A percentile compares a stretch with the other conserved stretches of the same genome.
phyloP scores from a whole-genome alignment of 2,888 invertebrate species.

The Ormia ochracea region DNA sequence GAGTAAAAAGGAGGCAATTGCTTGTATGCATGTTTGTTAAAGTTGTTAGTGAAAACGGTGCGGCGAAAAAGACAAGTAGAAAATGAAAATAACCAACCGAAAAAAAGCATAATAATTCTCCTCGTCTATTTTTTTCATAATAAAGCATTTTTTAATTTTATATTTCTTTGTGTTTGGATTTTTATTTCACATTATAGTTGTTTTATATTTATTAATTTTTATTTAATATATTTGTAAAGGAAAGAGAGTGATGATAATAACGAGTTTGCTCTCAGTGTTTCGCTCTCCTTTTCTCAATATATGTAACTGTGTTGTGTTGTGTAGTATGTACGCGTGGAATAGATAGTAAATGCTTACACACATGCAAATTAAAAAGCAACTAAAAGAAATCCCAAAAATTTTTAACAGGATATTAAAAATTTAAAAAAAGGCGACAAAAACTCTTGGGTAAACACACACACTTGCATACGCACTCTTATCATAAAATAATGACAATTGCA shows the following conservation, averaged over 20 bases:
- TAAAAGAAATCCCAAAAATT: slow-evolving; percentile 36
- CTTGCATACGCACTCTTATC: slow-evolving; percentile 6
- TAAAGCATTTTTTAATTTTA: slow-evolving; percentile 62
- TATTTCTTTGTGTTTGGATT: slow-evolving; percentile 58
- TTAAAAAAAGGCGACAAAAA: neutral
- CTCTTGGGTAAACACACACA: neutral
- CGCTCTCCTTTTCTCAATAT: slow-evolving; percentile 47
- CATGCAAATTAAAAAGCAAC: slow-evolving; percentile 34
- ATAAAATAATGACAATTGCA: slow-evolving; percentile 15
- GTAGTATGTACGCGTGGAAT: slow-evolving; percentile 18
- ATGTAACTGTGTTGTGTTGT: neutral
- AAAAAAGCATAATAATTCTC: slow-evolving; percentile 68
- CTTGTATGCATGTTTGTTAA: slow-evolving; percentile 4
- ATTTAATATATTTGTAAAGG: slow-evolving; percentile 43
- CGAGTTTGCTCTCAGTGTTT: slow-evolving; percentile 43
- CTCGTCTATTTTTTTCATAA: slow-evolving; percentile 42
- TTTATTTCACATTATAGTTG: slow-evolving; percentile 56
- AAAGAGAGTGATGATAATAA: slow-evolving; percentile 48
- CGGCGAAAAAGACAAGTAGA: slow-evolving; percentile 61
- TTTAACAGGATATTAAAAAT: slow-evolving; percentile 55
- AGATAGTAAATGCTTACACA: slow-evolving; percentile 56
- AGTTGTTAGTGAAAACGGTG: slow-evolving; percentile 44
- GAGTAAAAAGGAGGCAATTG: slow-evolving; percentile 33
- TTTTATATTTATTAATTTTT: slow-evolving; percentile 37
- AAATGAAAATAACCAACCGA: slow-evolving; percentile 67